Conservation (phyloP, 2,797 vertebrate species). For the Spinus pinus region DNA sequence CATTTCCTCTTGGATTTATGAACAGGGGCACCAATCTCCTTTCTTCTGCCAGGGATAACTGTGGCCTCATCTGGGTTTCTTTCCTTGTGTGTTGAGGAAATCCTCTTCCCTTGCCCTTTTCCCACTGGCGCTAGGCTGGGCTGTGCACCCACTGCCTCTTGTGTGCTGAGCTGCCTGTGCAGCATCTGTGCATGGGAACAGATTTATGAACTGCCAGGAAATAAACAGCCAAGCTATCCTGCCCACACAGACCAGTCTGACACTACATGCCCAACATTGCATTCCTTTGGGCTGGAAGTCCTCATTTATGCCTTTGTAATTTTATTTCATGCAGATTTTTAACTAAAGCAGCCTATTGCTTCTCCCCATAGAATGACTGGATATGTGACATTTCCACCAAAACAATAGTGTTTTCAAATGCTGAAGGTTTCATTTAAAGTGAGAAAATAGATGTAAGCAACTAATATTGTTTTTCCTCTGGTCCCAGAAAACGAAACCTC, state of each 20-base stretch:
- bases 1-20: neutral
- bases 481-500: neutral
- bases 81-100: neutral
- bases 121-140: neutral
- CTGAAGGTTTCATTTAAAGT: neutral
- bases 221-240: neutral
- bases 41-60: neutral
- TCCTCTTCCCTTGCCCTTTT: neutral
- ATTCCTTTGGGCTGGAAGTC: conserved; percentile 12
- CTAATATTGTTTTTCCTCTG: neutral
- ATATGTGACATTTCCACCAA: conserved; percentile 30
- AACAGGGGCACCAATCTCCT: neutral
- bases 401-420: conserved; percentile 19
- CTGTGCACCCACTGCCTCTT: neutral
- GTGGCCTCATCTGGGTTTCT: neutral
- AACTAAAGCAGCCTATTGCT: neutral
- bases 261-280: neutral
- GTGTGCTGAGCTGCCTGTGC: neutral
- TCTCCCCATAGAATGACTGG: neutral
- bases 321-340: neutral
- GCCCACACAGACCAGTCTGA: neutral
- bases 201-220: neutral
- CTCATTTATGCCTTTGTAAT: neutral
- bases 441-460: neutral
- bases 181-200: neutral